Conservation (phyloP, 2,797 vertebrate genomes). For the Uromys caudimaculatus region DNA sequence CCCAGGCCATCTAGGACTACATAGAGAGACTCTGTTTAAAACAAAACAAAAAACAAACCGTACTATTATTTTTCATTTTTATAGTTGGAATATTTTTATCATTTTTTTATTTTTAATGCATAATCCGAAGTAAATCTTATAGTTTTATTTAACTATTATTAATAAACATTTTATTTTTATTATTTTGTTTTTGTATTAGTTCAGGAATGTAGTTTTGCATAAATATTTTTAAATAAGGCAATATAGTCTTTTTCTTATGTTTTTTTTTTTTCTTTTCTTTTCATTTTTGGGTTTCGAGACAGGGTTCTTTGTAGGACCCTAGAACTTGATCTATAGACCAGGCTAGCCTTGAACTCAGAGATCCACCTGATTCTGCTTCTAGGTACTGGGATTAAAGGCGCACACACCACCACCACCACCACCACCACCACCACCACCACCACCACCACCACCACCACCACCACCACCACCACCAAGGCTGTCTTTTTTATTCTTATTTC, state of each 20-base stretch:
- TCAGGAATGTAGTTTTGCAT: slow-evolving; percentile 51
- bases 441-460: not conserved
- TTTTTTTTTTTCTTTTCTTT: not conserved
- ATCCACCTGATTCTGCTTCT: not conserved
- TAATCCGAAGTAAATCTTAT: slow-evolving; percentile 39
- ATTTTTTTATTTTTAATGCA: slow-evolving; percentile 50
- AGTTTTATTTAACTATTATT: slow-evolving; percentile 51
- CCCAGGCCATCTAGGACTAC: not conserved
- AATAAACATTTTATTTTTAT: slow-evolving; percentile 42
- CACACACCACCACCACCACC: not conserved
- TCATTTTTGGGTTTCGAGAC: not conserved
- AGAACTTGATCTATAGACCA: not conserved
- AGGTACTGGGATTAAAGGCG: not conserved
- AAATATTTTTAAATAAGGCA: slow-evolving; percentile 40
- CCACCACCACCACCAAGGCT: not conserved
- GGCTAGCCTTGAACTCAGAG: not conserved
- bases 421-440: not conserved
- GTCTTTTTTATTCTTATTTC: slow-evolving; percentile 48
- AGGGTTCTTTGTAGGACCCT: not conserved
- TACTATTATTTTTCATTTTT: slow-evolving; percentile 23
- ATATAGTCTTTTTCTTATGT: not conserved
- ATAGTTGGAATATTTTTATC: slow-evolving; percentile 33
- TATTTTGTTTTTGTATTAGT: slow-evolving; percentile 54
- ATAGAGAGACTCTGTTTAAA: not conserved
- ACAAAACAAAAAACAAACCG: not conserved